Evolutionary conservation across 2,888 invertebrate genomes (phyloP).

Genomic region (Himalopsyche anomala): DNA sequence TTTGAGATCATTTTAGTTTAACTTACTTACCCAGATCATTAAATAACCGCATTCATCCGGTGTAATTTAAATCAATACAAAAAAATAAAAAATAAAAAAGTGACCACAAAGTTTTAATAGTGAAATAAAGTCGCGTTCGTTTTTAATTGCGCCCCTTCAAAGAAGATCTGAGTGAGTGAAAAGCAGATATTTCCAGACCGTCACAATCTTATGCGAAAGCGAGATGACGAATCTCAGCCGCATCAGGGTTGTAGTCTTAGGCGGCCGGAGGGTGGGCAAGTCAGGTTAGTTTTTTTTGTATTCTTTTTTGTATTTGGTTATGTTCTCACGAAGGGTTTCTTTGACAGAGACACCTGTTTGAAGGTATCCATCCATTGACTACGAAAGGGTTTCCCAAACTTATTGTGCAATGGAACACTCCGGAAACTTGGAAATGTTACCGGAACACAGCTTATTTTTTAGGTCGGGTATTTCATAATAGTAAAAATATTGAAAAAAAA

Average conservation of each 20-base stretch:
- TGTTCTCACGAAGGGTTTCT: constrained; percentile 21
- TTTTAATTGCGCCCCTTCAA: constrained; percentile 45
- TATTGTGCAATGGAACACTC: too few species aligned
- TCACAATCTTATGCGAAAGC: constrained; percentile 46
- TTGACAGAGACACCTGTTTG: constrained; percentile 32
- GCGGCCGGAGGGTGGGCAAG: constrained; percentile 86
- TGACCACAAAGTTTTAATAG: neutral
- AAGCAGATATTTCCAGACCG: neutral
- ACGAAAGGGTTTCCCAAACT: neutral
- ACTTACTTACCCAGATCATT: neutral
- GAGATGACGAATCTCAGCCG: constrained; percentile 86
- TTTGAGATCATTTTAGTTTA: constrained; percentile 1
- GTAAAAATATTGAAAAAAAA: too few species aligned
- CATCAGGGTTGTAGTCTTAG: constrained; percentile 88
- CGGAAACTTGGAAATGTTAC: too few species aligned
- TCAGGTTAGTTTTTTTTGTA: constrained; percentile 80
- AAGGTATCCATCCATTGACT: neutral
- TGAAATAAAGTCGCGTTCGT: too few species aligned
- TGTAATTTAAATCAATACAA: neutral
- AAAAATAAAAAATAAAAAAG: neutral
- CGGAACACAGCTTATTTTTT: too few species aligned
- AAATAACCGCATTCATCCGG: constrained; percentile 2
- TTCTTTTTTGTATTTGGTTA: neutral
- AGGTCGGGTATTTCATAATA: too few species aligned
- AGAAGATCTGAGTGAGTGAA: constrained; percentile 46